A percentile compares a stretch with the other conserved stretches of the same genome.
These are phyloP conservation scores for Xestia c-nigrum DNA, from an alignment of 2,888 invertebrate species.

Conservation along the genomic window DNA sequence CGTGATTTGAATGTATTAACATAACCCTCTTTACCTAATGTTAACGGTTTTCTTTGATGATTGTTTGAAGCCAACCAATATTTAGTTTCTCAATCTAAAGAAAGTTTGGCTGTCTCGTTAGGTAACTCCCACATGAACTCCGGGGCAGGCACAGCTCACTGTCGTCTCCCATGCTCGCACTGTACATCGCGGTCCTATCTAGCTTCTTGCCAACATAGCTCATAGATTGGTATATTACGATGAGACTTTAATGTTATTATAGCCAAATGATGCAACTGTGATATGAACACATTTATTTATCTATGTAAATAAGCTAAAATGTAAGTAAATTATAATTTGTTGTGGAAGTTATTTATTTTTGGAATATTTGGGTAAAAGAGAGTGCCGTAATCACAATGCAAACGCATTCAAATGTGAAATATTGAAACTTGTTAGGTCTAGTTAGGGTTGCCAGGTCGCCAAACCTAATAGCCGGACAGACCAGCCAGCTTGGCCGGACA, in stretches of 20 bases:
- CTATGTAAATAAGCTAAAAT: constrained; percentile 44
- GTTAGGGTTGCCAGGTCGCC: no score
- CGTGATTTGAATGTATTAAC: no score
- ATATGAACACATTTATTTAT: constrained; percentile 61
- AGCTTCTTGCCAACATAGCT: constrained; percentile 41
- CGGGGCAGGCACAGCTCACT: neutral
- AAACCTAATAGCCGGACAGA: no score
- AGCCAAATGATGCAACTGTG: constrained; percentile 69
- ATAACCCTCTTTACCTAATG: neutral
- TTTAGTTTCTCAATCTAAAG: constrained; percentile 1
- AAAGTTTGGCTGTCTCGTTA: neutral
- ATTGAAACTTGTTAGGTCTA: constrained; percentile 6
- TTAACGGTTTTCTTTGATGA: constrained; percentile 5
- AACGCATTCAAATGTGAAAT: constrained; percentile 21
- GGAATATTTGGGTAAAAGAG: constrained; percentile 29
- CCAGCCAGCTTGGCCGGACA: no score
- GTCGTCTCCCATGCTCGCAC: neutral
- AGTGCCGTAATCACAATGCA: neutral
- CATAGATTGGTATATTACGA: constrained; percentile 14
- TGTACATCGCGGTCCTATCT: constrained; percentile 15
- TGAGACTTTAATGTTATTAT: constrained; percentile 44
- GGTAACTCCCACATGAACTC: neutral
- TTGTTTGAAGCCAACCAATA: neutral
- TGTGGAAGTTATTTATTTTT: constrained; percentile 39
- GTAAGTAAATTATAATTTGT: constrained; percentile 33